Conservation (phyloP, 1,140 invertebrate genomes). For the Drosophila yakuba region DNA sequence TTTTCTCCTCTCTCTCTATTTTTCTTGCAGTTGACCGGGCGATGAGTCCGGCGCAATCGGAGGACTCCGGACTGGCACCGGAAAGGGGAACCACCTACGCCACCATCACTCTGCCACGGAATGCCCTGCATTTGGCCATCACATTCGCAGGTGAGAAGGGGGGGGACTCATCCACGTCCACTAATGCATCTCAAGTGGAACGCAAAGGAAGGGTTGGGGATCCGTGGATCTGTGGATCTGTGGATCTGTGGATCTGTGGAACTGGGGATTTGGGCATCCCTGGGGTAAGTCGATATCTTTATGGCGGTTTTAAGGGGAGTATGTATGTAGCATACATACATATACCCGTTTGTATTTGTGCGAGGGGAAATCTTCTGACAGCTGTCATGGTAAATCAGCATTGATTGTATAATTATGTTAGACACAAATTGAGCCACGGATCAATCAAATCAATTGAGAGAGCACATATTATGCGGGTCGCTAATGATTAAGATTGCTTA, state of each 20-base stretch:
- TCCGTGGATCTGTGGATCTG: no score
- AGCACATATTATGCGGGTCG: slow-evolving; percentile 14
- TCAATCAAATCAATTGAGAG: slow-evolving; percentile 29
- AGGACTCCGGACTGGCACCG: slow-evolving; percentile 82
- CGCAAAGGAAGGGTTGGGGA: not conserved
- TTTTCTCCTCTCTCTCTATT: not conserved
- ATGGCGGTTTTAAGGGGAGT: slow-evolving; percentile 1
- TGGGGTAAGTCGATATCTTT: slow-evolving; percentile 29
- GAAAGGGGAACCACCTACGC: slow-evolving; percentile 84
- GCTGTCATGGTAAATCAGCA: slow-evolving; percentile 60
- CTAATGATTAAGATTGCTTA: slow-evolving; percentile 10
- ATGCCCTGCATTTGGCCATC: slow-evolving; percentile 80
- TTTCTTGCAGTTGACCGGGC: slow-evolving; percentile 78
- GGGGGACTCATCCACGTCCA: not conserved
- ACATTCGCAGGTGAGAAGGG: slow-evolving; percentile 81
- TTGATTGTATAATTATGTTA: slow-evolving; percentile 35
- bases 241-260: no score
- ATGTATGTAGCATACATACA: not conserved
- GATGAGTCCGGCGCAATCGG: slow-evolving; percentile 84
- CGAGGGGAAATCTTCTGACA: slow-evolving; percentile 34
- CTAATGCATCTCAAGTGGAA: slow-evolving; percentile 32
- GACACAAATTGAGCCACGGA: slow-evolving; percentile 33
- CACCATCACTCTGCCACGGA: slow-evolving; percentile 83
- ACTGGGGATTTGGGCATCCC: not conserved
- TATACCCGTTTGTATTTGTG: no score